Conservation (phyloP, 1,140 invertebrate species). For the Scaptodrosophila lebanonensis region DNA sequence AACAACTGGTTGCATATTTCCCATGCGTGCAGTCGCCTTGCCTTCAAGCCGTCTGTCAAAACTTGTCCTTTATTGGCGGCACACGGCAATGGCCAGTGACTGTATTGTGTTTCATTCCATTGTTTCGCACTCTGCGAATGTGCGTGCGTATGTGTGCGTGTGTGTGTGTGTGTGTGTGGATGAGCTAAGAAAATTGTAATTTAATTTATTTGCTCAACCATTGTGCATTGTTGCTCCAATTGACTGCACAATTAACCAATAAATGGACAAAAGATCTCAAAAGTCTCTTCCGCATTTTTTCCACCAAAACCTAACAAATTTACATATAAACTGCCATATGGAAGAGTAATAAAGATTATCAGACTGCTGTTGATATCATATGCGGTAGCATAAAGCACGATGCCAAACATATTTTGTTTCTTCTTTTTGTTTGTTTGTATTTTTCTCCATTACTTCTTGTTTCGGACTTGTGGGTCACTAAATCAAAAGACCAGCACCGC, state of each 20-base stretch:
- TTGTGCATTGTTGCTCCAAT: constrained; percentile 36
- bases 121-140: constrained; percentile 16
- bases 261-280: constrained; percentile 4
- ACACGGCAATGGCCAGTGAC: constrained; percentile 5
- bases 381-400: constrained; percentile 55
- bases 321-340: constrained; percentile 20
- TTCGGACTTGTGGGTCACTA: constrained; percentile 20
- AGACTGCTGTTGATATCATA: constrained; percentile 1
- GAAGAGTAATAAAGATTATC: constrained; percentile 49
- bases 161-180: neutral
- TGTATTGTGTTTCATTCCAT: constrained; percentile 37
- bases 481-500: constrained; percentile 52
- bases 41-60: constrained; percentile 42
- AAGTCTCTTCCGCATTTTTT: constrained; percentile 49
- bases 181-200: constrained; percentile 8
- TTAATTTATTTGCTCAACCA: neutral
- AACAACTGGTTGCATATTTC: constrained; percentile 69
- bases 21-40: constrained; percentile 64
- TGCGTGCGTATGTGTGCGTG: constrained; percentile 7
- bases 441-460: too few relatives aligned
- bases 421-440: too few relatives aligned
- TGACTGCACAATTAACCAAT: constrained; percentile 56
- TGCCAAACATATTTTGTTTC: neutral
- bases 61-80: constrained; percentile 62
- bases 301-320: constrained; percentile 25